Percentiles rank a stretch among this genome's conserved stretches.
Conservation (phyloP, 30 jellyfish, hydroid and myxozoan genomes). For the Chrysaora quinquecirrha region DNA sequence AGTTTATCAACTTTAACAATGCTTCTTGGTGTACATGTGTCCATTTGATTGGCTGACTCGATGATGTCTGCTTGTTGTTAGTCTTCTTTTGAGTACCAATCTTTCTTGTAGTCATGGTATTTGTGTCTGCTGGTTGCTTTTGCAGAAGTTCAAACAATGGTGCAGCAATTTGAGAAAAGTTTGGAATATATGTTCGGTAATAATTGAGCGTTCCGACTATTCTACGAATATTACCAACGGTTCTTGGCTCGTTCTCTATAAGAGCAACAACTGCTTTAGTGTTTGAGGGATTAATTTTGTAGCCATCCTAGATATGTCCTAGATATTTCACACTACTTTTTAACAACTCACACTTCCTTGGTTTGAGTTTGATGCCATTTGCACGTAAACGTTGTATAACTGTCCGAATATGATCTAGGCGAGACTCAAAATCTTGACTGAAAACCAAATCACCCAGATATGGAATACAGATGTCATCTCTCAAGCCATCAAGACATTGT, state of each 20-base stretch:
- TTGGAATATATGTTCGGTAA: constrained; percentile 29
- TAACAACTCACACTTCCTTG: constrained; percentile 25
- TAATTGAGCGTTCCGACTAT: constrained; percentile 35
- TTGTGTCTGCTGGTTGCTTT: background rate
- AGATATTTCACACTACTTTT: background rate
- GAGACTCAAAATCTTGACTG: constrained; percentile 34
- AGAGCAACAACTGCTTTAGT: background rate
- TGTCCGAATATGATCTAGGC: constrained; percentile 6
- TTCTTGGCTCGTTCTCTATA: constrained; percentile 13
- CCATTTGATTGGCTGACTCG: constrained; percentile 2
- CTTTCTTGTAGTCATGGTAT: background rate
- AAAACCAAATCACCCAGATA: constrained; percentile 39
- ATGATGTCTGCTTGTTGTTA: background rate
- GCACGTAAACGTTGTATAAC: constrained; percentile 17
- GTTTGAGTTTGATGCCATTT: constrained; percentile 41
- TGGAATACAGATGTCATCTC: constrained; percentile 31
- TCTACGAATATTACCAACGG: constrained; percentile 54
- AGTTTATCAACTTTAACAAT: background rate
- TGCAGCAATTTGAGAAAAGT: constrained; percentile 38
- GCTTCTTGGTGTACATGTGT: background rate
- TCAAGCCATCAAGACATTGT: constrained; percentile 17
- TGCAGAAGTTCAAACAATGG: constrained; percentile 40
- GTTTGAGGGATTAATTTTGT: constrained; percentile 7
- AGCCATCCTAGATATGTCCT: constrained; percentile 9
- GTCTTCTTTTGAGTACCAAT: no score